Percentiles rank a stretch among this genome's conserved stretches.
Conservation (phyloP, 2,113 vertebrate species). For the Pelmatolapia mariae region DNA sequence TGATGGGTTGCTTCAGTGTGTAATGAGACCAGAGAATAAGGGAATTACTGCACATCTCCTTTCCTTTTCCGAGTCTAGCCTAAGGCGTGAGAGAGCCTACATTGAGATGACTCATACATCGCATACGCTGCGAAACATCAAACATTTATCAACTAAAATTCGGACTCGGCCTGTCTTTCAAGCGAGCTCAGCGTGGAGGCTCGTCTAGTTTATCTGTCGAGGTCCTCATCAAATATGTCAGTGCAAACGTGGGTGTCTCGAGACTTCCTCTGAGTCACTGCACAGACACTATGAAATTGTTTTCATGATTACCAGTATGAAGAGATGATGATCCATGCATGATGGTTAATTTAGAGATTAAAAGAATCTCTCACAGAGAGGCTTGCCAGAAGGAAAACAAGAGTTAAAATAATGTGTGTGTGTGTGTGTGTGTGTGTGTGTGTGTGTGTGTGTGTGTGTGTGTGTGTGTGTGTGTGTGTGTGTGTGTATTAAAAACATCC, state of each 20-base stretch:
- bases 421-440: neutral
- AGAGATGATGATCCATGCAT: neutral
- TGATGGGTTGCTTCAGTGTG: neutral
- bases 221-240: neutral
- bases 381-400: neutral
- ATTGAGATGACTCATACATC: constrained; percentile 1
- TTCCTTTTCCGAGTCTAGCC: neutral
- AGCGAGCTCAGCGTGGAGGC: neutral
- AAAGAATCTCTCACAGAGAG: neutral
- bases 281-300: neutral
- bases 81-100: neutral
- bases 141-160: neutral
- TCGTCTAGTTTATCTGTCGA: neutral
- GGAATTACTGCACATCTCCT: neutral
- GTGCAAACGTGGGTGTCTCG: neutral
- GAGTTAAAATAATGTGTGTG: neutral
- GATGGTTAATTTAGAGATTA: neutral
- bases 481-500: neutral
- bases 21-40: neutral
- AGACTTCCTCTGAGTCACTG: neutral
- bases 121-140: neutral
- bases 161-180: neutral
- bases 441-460: neutral
- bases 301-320: neutral
- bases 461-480: neutral